Base-by-base conservation (phyloP, 2,113 vertebrate species). In the Serinus canaria region DNA sequence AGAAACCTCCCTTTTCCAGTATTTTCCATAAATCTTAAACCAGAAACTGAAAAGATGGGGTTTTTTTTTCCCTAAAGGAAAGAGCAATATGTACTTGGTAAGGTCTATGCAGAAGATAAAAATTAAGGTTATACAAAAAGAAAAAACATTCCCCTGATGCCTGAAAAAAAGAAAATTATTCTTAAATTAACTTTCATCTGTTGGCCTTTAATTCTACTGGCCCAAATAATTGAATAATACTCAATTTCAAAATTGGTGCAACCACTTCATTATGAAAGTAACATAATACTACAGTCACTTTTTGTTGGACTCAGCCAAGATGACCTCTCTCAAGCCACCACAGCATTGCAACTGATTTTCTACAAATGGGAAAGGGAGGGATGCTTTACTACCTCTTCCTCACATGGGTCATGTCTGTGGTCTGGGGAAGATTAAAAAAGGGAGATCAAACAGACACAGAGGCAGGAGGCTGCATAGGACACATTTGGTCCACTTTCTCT, bases 1-100 rank as follows among this genome's bases (percentile, higher is more conserved):
- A 75, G 68, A 92, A 95, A 90, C 11, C 13, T 91, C 67, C 39
- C 15, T 89, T 83, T 87, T 83, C 72, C 60, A 83, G 39, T 70
- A 88, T 52, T 94, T 93, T 94, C 94, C 82, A 92, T 86, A 90
- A 92, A 90, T 62, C 39, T 73, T 69, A 80, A 94, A 28, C 31
- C 82, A 95, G 28, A 85, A 95, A 59, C 16, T 30, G 58, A 52
- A 90, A 87, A 63, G 3, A 30, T 22, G 4, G 79, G 39, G 39
- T 49, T 90, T 89, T 3, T 46, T 82, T 53, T 90, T 89, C 55
- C 55, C 74, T 55, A 74, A 90, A 87, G 20, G 67, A 83, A 90
- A 89, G 27, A 88, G 72, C 15, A 70, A 17, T 55, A 67, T 47
- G 16, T 39, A 43, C 21, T 39, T 44, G 27, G 50, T 90, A 86